Evolutionary conservation across 1,140 invertebrate species (phyloP).

Genomic region (Euschistus heros): DNA sequence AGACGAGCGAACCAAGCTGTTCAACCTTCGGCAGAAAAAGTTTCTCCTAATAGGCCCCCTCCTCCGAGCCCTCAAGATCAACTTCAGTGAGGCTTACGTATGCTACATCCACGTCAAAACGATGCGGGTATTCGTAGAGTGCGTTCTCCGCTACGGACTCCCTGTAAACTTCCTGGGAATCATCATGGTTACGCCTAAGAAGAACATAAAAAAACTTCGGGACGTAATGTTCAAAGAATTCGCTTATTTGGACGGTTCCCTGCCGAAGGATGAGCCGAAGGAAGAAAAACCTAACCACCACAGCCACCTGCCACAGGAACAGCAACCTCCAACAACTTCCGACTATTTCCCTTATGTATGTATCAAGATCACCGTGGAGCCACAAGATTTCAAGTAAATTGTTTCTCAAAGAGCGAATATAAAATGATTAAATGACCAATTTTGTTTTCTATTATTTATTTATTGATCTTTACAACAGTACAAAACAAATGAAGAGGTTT

Average conservation of each 20-base stretch:
- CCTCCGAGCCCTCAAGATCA: conserved; percentile 43
- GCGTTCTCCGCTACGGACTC: conserved; percentile 1
- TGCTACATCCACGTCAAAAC: not conserved
- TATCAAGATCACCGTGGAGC: too few species aligned
- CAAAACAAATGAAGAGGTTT: too few species aligned
- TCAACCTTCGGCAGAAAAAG: conserved; percentile 91
- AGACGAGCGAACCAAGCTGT: conserved; percentile 92
- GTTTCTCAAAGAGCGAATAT: too few species aligned
- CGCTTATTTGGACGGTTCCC: not conserved
- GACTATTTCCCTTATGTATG: too few species aligned
- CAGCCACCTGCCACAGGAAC: too few species aligned
- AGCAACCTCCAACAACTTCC: too few species aligned
- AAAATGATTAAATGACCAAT: too few species aligned
- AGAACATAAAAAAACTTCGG: not conserved
- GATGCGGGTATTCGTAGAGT: conserved; percentile 1
- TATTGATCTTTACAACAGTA: too few species aligned
- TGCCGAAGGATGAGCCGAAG: not conserved
- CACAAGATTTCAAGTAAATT: too few species aligned
- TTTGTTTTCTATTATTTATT: too few species aligned
- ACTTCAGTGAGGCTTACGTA: conserved; percentile 1
- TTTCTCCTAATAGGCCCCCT: conserved; percentile 75
- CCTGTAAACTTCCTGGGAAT: not conserved
- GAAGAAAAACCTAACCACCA: not conserved
- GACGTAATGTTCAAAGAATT: not conserved
- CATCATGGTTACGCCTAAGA: not conserved